phyloP scores from a whole-genome alignment of 2,797 vertebrate species.

The Hirundo rustica region DNA sequence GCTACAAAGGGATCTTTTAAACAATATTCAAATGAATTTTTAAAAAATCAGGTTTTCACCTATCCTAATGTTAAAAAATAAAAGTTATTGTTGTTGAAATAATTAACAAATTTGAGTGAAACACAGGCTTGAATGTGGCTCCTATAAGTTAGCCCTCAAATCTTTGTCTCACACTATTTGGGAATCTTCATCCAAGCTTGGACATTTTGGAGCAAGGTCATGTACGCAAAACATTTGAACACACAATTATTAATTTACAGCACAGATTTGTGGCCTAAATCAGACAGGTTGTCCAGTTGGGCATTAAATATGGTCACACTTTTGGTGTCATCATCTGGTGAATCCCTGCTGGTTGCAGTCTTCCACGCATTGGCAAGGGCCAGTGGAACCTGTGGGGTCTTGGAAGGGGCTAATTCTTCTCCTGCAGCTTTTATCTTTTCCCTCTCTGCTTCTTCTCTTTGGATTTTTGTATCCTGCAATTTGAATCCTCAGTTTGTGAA shows the following conservation, averaged over 20 bases:
- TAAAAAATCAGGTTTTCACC: not conserved
- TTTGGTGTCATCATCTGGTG: not conserved
- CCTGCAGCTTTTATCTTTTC: not conserved
- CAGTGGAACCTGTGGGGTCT: not conserved
- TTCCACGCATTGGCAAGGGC: not conserved
- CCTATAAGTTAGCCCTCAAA: not conserved
- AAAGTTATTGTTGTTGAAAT: not conserved
- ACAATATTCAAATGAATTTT: not conserved
- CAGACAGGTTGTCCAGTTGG: not conserved
- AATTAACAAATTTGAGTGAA: not conserved
- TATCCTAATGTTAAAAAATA: not conserved
- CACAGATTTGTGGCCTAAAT: not conserved
- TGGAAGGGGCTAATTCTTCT: not conserved
- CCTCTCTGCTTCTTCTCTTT: not conserved
- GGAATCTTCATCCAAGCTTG: not conserved
- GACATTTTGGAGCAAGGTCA: not conserved
- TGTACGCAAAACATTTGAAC: not conserved
- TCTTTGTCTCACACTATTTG: not conserved
- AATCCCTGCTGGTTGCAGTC: not conserved
- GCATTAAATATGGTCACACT: not conserved
- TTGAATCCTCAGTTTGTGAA: not conserved
- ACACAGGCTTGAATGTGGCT: not conserved
- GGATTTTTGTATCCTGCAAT: not conserved
- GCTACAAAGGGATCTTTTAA: not conserved
- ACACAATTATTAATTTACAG: not conserved